Conservation (phyloP, 2,888 invertebrate species). For the Coelopa pilipes region DNA sequence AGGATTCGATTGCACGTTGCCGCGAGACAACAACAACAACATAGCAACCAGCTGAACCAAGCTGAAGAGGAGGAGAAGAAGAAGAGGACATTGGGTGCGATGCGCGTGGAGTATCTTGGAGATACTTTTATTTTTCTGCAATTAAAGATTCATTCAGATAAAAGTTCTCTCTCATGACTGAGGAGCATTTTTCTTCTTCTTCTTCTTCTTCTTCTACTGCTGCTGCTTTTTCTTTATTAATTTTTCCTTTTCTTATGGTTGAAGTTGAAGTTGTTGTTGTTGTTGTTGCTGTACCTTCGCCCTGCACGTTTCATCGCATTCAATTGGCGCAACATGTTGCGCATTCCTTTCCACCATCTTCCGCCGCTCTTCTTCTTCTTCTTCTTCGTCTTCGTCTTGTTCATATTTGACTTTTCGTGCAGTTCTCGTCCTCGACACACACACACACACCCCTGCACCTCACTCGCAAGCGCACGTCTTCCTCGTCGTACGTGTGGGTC, state of each 20-base stretch:
- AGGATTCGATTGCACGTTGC: conserved; percentile 1
- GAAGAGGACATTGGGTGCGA: not conserved
- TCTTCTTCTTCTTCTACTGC: conserved; percentile 4
- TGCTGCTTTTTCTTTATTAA: not conserved
- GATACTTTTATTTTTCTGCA: conserved; percentile 18
- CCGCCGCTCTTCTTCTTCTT: conserved; percentile 24
- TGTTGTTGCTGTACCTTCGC: conserved; percentile 24
- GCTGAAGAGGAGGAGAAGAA: not conserved
- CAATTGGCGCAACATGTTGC: conserved; percentile 48
- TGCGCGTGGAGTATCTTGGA: not conserved
- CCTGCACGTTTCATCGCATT: conserved; percentile 48
- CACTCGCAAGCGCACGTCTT: conserved; percentile 21
- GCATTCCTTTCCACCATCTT: conserved; percentile 42
- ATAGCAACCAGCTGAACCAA: not conserved
- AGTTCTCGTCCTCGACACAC: conserved; percentile 1
- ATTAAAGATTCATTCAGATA: conserved; percentile 21
- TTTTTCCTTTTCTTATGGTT: not conserved
- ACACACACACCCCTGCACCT: conserved; percentile 28
- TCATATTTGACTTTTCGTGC: conserved; percentile 12
- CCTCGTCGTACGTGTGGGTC: conserved; percentile 44
- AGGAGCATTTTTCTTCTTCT: not conserved
- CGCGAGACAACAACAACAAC: not conserved
- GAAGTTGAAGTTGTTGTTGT: conserved; percentile 3
- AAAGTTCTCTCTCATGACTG: not conserved
- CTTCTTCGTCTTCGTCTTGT: not conserved